Percentiles rank a stretch among this genome's conserved stretches.
Evolutionary conservation across 2,888 invertebrate genomes (phyloP).

Genomic region (Hemistola chrysoprasaria): DNA sequence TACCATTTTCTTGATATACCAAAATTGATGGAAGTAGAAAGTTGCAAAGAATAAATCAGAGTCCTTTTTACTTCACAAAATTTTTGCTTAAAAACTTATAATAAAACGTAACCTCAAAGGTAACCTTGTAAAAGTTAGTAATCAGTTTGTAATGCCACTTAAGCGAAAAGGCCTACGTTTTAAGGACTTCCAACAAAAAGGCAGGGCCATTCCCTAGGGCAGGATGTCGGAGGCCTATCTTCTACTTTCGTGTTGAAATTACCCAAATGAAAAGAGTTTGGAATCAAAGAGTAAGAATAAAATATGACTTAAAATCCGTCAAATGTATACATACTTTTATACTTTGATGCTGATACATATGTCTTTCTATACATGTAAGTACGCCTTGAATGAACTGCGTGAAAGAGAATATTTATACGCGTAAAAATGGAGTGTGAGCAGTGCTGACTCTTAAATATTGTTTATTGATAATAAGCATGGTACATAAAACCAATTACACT

Average conservation of each 20-base stretch:
- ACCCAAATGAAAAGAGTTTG: slow-evolving; percentile 5
- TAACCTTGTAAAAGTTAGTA: background rate
- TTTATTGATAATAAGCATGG: too few species aligned
- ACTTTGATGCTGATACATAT: background rate
- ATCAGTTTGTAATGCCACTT: slow-evolving; percentile 16
- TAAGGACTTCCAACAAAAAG: slow-evolving; percentile 6
- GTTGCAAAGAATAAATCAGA: too few species aligned
- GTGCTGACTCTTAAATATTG: too few species aligned
- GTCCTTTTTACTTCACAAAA: too few species aligned
- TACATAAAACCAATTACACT: too few species aligned
- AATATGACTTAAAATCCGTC: slow-evolving; percentile 6
- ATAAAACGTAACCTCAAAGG: slow-evolving; percentile 4
- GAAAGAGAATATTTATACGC: too few species aligned
- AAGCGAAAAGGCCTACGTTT: slow-evolving; percentile 5
- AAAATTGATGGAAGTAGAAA: too few species aligned
- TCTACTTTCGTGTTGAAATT: slow-evolving; percentile 6
- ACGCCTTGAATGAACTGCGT: too few species aligned
- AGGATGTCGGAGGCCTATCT: slow-evolving; percentile 5
- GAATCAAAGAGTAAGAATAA: slow-evolving; percentile 10
- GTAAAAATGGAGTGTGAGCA: too few species aligned
- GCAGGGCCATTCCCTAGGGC: slow-evolving; percentile 8
- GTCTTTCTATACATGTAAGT: too few species aligned
- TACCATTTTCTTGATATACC: too few species aligned
- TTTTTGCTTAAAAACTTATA: background rate
- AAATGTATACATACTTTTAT: slow-evolving; percentile 1